Percentiles rank a stretch among this genome's conserved stretches.
phyloP scores from a whole-genome alignment of 2,888 invertebrate genomes.

The Stenolophus ochropezus region DNA sequence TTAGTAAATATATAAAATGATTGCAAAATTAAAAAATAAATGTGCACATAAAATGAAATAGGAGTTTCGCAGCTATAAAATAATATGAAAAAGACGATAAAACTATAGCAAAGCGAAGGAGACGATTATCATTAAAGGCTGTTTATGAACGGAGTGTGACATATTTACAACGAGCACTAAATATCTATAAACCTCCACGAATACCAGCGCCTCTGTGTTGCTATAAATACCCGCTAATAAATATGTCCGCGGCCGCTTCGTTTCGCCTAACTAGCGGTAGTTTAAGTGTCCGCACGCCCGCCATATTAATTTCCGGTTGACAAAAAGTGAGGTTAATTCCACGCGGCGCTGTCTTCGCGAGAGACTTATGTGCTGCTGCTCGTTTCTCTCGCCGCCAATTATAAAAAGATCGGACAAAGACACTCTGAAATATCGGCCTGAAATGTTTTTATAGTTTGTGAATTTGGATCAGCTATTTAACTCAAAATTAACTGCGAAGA shows the following conservation, averaged over 20 bases:
- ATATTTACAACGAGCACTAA: slow-evolving; percentile 48
- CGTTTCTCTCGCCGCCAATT: slow-evolving; percentile 9
- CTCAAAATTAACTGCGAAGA: slow-evolving; percentile 2
- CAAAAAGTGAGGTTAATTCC: slow-evolving; percentile 50
- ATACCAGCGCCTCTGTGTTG: slow-evolving; percentile 17
- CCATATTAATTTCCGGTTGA: slow-evolving; percentile 69
- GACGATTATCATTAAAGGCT: slow-evolving; percentile 41
- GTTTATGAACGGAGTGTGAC: slow-evolving; percentile 40
- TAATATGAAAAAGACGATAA: slow-evolving; percentile 49
- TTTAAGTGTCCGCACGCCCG: slow-evolving; percentile 70
- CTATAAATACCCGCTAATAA: slow-evolving; percentile 70
- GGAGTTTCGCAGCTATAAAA: slow-evolving; percentile 23
- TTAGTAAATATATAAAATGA: too few relatives aligned
- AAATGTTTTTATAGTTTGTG: slow-evolving; percentile 33
- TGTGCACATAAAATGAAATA: background rate
- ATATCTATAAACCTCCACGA: slow-evolving; percentile 41
- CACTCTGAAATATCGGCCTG: slow-evolving; percentile 36
- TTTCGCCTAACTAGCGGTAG: slow-evolving; percentile 70
- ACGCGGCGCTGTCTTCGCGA: slow-evolving; percentile 5
- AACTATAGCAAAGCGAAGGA: slow-evolving; percentile 42
- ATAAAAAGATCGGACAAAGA: slow-evolving; percentile 32
- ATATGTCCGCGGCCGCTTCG: slow-evolving; percentile 71
- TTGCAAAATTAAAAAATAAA: background rate
- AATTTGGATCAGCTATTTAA: slow-evolving; percentile 5
- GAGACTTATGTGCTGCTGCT: slow-evolving; percentile 21